Percentiles rank a stretch among this genome's conserved stretches.
phyloP scores from a whole-genome alignment of 2,888 invertebrate genomes.

The Halictus quadricinctus region DNA sequence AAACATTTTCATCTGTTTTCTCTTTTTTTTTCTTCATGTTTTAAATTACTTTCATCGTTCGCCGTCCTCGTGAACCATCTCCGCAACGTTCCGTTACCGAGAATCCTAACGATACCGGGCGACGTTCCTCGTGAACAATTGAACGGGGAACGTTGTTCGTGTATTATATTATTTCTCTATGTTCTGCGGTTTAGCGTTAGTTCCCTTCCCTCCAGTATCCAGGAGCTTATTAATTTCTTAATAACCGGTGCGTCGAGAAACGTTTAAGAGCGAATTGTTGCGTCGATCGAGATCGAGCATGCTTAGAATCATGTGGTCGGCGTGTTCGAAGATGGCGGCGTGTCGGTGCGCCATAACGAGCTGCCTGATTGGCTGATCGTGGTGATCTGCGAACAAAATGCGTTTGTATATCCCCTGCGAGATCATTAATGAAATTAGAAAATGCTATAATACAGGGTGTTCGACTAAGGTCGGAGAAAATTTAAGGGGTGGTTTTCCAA shows the following conservation, averaged over 20 bases:
- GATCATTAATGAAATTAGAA: neutral
- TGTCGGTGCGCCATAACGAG: constrained; percentile 76
- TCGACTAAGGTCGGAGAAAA: no score
- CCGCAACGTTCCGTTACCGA: constrained; percentile 44
- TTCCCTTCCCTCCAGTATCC: neutral
- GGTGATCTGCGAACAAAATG: constrained; percentile 74
- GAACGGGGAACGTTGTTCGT: constrained; percentile 44
- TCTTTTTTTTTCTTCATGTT: constrained; percentile 21
- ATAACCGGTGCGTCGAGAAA: constrained; percentile 55
- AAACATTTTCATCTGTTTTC: constrained; percentile 26
- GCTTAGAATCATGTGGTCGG: constrained; percentile 79
- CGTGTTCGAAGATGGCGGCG: constrained; percentile 71
- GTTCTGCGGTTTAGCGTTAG: constrained; percentile 27
- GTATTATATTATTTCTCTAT: constrained; percentile 26
- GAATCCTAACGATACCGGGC: constrained; percentile 54
- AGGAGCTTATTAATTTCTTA: constrained; percentile 28
- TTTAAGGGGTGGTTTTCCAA: no score
- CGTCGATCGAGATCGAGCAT: constrained; percentile 58
- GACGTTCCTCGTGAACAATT: constrained; percentile 23
- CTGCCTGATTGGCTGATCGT: constrained; percentile 79
- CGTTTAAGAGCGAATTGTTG: constrained; percentile 53
- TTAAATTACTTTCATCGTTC: constrained; percentile 70
- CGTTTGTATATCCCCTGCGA: neutral
- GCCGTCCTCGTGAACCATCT: constrained; percentile 44
- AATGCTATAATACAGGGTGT: no score